Percentiles rank a stretch among this genome's conserved stretches.
Evolutionary conservation across 2,113 vertebrate species (phyloP).

Genomic region (Eira barbara): DNA sequence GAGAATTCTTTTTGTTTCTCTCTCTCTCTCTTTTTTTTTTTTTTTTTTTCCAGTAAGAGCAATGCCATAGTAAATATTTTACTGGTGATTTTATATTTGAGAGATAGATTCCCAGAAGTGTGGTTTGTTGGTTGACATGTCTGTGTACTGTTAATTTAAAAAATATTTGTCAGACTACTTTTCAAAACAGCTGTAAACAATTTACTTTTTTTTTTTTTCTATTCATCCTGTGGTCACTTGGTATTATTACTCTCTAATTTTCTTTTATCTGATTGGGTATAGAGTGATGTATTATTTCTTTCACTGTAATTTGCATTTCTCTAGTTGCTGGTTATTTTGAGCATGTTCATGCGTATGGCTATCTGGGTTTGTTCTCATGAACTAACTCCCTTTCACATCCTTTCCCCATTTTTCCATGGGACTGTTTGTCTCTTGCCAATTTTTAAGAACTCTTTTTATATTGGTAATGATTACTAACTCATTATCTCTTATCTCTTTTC

Average conservation of each 20-base stretch:
- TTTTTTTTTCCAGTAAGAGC: neutral
- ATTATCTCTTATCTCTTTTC: neutral
- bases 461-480: neutral
- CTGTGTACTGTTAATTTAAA: neutral
- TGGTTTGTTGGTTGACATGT: conserved; percentile 9
- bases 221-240: neutral
- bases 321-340: neutral
- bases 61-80: neutral
- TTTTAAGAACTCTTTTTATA: neutral
- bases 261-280: neutral
- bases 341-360: neutral
- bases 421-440: neutral
- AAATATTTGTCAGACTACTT: conserved; percentile 3
- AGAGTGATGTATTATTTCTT: neutral
- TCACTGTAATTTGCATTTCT: neutral
- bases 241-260: neutral
- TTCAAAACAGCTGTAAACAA: conserved; percentile 37
- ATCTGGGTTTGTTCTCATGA: neutral
- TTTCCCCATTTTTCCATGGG: neutral
- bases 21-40: too few species aligned
- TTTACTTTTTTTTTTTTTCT: neutral
- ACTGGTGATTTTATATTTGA: conserved; percentile 25
- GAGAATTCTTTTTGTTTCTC: neutral
- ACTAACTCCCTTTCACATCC: neutral
- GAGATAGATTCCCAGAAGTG: neutral